phyloP scores from a whole-genome alignment of 2,888 invertebrate species.

The Meiosimyza decipiens region DNA sequence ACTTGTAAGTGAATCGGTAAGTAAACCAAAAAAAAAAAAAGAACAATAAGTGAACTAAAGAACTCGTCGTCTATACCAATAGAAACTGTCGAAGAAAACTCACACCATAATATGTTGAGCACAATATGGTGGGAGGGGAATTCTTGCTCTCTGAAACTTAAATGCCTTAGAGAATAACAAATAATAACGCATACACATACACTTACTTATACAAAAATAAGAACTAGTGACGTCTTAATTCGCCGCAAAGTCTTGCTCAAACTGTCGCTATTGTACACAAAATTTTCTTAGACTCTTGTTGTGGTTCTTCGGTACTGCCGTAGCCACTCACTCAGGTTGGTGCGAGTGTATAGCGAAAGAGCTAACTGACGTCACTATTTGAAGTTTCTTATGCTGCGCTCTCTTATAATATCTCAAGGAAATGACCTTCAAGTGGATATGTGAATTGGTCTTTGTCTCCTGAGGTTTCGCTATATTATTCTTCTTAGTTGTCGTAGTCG shows the following conservation, averaged over 20 bases:
- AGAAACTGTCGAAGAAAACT: conserved; percentile 26
- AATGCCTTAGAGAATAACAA: conserved; percentile 4
- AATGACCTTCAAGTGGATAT: conserved; percentile 54
- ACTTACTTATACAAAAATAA: background rate
- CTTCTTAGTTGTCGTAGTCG: conserved; percentile 4
- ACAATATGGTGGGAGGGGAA: background rate
- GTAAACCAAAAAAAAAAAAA: conserved; percentile 29
- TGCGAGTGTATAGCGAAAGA: no score
- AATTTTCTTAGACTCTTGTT: conserved; percentile 43
- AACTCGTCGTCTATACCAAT: background rate
- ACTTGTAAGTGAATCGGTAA: conserved; percentile 23
- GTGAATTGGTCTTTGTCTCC: background rate
- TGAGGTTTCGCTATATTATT: background rate
- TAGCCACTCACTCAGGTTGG: background rate
- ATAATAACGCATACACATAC: conserved; percentile 1
- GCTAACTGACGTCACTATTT: conserved; percentile 50
- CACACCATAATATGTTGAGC: conserved; percentile 9
- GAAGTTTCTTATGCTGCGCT: background rate
- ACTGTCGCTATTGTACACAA: background rate
- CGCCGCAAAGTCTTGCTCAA: conserved; percentile 48
- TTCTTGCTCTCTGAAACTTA: background rate
- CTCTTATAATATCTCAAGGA: conserved; percentile 48
- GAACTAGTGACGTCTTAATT: conserved; percentile 43
- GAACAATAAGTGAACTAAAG: conserved; percentile 19
- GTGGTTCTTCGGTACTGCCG: conserved; percentile 39